Base-by-base conservation (phyloP, 2,888 invertebrate species). In the Ichneumon xanthorius region DNA sequence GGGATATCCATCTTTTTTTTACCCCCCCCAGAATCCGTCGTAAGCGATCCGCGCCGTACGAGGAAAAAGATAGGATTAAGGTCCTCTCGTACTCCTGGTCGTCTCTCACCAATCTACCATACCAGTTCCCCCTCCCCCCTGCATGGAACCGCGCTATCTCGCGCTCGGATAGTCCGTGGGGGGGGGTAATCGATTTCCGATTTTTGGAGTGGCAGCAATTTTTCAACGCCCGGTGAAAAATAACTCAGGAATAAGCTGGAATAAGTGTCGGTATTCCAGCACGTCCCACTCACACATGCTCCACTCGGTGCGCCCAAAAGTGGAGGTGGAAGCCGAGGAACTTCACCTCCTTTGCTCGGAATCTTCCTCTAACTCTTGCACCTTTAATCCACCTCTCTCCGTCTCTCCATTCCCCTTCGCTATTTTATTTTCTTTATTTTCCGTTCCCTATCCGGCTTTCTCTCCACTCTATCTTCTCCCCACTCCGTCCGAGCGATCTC, bases 161-260 rank as follows among this genome's bases (percentile, higher is more conserved):
- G 55, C 55, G 78, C 58, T 78, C 75, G 75, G 76, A 80, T 81
- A 87, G 85, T 82, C 87, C 11, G 45, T 4, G 86, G 33, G 45
- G 33, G 45, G 73, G 84, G 88, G 89, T 92, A 92, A 92, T 92
- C 92, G 92, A 92, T 92, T 92, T 92, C 89, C 92, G 91, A 92
- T 92, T 92, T 90, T 86, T 90, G 83, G 86, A 91, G 91, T 89
- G 90, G 89, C 88, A 88, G 89, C 89, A 90, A 92, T 92, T 92
- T 92, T 90, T 92, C 92, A 91, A 89, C 90, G 88, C 87, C 83
- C 87, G 83, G 88, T 90, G 92, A 92, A 92, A 92, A 92, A 92
- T 92, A 91, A 92, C 90, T 91, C 88, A 76, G 87, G 89, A 90
- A 92, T 91, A 92, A 92, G 90, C 90, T 71, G 82, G 78, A 84